Conservation (phyloP, 2,888 invertebrate species). For the Hoplodrina blanda region DNA sequence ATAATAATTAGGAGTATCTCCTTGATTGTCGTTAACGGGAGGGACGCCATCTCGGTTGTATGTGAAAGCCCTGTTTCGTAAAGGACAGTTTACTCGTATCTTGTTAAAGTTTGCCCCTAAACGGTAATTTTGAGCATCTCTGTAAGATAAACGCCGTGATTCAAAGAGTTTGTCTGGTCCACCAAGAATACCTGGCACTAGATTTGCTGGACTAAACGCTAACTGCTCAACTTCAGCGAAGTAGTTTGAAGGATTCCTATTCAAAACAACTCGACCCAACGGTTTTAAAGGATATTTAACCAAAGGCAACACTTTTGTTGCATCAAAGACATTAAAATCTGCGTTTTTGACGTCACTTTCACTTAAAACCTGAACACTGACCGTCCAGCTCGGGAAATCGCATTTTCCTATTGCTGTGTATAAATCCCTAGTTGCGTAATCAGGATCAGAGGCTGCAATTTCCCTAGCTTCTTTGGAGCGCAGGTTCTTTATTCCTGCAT, state of each 20-base stretch:
- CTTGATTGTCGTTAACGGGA: conserved; percentile 94
- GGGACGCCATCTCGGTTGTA: conserved; percentile 97
- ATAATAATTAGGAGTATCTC: conserved; percentile 97
- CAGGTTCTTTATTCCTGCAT: conserved; percentile 96
- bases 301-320: conserved; percentile 96
- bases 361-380: conserved; percentile 96
- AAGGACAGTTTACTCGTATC: conserved; percentile 98
- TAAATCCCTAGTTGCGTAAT: conserved; percentile 95
- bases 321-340: conserved; percentile 96
- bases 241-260: conserved; percentile 96
- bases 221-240: conserved; percentile 97
- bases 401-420: conserved; percentile 95
- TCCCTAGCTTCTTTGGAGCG: conserved; percentile 91
- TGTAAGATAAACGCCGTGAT: conserved; percentile 95
- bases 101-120: conserved; percentile 97
- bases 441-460: conserved; percentile 94
- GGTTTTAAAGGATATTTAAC: conserved; percentile 95
- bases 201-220: conserved; percentile 96
- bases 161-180: conserved; percentile 97
- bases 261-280: conserved; percentile 95
- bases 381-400: conserved; percentile 93
- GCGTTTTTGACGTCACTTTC: conserved; percentile 94
- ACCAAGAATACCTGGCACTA: conserved; percentile 97
- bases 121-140: conserved; percentile 96
- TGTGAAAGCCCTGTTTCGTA: conserved; percentile 91